These are phyloP conservation scores for Psilanteris sp. DNA, from an alignment of 1,140 invertebrate species.

Conservation along the genomic window DNA sequence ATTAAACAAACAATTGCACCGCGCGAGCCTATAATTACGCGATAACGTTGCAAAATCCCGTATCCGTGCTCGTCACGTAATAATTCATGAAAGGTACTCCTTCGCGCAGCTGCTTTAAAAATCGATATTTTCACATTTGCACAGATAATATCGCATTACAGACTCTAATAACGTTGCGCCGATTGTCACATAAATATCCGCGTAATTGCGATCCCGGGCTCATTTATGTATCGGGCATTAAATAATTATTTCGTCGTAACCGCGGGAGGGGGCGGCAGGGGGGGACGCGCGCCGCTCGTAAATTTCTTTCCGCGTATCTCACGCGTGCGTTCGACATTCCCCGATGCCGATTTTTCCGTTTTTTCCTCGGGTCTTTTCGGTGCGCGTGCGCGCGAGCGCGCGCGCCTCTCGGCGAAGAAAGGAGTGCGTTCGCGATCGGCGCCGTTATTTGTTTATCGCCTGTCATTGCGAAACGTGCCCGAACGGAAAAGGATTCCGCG, in stretches of 20 bases:
- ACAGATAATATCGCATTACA: constrained; percentile 60
- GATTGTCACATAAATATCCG: constrained; percentile 65
- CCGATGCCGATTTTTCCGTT: constrained; percentile 11
- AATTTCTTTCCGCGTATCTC: constrained; percentile 47
- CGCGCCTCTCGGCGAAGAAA: constrained; percentile 61
- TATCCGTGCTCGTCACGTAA: constrained; percentile 53
- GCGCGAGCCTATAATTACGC: constrained; percentile 45
- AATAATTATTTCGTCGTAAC: constrained; percentile 56
- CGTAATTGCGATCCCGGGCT: constrained; percentile 53
- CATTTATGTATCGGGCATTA: constrained; percentile 57
- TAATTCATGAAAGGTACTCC: constrained; percentile 41
- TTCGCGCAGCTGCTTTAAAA: constrained; percentile 35
- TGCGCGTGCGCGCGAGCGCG: constrained; percentile 22
- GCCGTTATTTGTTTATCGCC: constrained; percentile 65
- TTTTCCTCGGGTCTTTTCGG: constrained; percentile 15
- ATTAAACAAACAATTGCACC: constrained; percentile 50
- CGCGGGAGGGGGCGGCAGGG: constrained; percentile 7
- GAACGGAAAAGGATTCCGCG: constrained; percentile 60
- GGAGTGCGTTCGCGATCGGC: constrained; percentile 63
- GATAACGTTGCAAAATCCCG: constrained; percentile 49
- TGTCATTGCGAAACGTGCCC: constrained; percentile 57
- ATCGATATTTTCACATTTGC: constrained; percentile 59
- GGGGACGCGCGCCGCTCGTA: constrained; percentile 25
- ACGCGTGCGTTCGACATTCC: no score
- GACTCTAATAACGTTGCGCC: constrained; percentile 56